Evolutionary conservation across 2,113 vertebrate species (phyloP), one percentile per base, ranked within the genome.

Genomic region (Oryzias woworae): DNA sequence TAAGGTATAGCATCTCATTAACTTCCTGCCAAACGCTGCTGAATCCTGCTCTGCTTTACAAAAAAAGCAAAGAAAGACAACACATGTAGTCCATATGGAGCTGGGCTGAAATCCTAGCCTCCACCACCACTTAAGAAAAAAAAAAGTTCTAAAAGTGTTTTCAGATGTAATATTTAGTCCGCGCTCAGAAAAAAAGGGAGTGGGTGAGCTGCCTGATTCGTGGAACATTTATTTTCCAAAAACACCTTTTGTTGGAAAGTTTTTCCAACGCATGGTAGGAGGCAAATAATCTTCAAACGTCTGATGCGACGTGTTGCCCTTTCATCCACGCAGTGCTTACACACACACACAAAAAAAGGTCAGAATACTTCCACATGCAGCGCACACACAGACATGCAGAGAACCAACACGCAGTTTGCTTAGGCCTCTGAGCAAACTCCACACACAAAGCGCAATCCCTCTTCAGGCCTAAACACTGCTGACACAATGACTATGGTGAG

Each of bases 1-100:
- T 87, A 83, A 77, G 79, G 78, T 80, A 72, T 75, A 85, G 88
- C 81, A 85, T 85, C 84, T 87, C 81, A 87, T 88, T 89, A 85
- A 48, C 53, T 69, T 81, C 41, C 77, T 79, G 77, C 86, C 80
- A 84, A 78, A 75, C 73, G 80, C 79, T 75, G 74, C 75, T 66
- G 66, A 41, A 70, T 71, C 59, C 59, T 50, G 51, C 53, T 68
- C 69, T 51, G 68, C 72, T 52, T 53, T 55, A 74, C 69, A 12
- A 36, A 36, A 36, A 82, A 80, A 54, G 69, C 68, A 73, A 62
- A 64, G 56, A 45, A 49, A 73, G 62, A 82, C 78, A 76, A 83
- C 89, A 89, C 81, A 85, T 88, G 85, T 48, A 69, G 82, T 71
- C 83, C 88, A 90, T 84, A 87, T 89, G 87, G 73, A 56, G 31